These are phyloP conservation scores for Danio kyathit DNA, from an alignment of 2,797 vertebrate species.

Conservation along the genomic window DNA sequence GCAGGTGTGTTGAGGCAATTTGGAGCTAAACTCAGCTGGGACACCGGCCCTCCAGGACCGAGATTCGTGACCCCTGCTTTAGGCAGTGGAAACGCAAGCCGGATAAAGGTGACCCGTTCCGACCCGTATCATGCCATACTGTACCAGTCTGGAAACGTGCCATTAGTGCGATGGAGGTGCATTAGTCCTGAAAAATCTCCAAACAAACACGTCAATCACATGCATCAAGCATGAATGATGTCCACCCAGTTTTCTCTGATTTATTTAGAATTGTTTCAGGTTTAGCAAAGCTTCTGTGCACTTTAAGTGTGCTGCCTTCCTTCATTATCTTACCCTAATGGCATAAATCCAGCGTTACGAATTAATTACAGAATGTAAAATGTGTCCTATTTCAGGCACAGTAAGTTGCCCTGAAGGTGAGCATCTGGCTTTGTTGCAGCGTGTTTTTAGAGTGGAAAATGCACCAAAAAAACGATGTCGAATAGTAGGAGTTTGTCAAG, in stretches of 20 bases:
- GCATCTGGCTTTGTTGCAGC: constrained; percentile 60
- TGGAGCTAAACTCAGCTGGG: too few species aligned
- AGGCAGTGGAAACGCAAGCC: too few species aligned
- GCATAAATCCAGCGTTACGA: constrained; percentile 60
- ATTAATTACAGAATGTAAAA: constrained; percentile 62
- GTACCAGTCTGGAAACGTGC: too few species aligned
- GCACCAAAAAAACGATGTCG: constrained; percentile 39
- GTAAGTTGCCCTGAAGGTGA: constrained; percentile 61
- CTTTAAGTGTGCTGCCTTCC: constrained; percentile 47
- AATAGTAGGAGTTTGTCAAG: constrained; percentile 53
- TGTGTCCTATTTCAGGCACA: constrained; percentile 59
- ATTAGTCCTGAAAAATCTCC: constrained; percentile 41
- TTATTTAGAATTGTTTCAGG: constrained; percentile 22
- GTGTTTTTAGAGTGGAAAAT: constrained; percentile 58
- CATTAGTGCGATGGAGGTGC: constrained; percentile 53
- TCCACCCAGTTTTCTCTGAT: not conserved
- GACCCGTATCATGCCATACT: too few species aligned
- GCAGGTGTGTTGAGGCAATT: too few species aligned
- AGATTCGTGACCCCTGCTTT: too few species aligned
- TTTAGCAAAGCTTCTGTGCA: constrained; percentile 30
- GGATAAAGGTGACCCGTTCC: too few species aligned
- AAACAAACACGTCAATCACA: not conserved
- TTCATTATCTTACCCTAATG: constrained; percentile 59
- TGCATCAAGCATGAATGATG: not conserved
- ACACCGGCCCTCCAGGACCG: too few species aligned